Evolutionary conservation across 2,797 vertebrate genomes (phyloP), one percentile per base, ranked within the genome.

Genomic region (Anisognathus igniventris): DNA sequence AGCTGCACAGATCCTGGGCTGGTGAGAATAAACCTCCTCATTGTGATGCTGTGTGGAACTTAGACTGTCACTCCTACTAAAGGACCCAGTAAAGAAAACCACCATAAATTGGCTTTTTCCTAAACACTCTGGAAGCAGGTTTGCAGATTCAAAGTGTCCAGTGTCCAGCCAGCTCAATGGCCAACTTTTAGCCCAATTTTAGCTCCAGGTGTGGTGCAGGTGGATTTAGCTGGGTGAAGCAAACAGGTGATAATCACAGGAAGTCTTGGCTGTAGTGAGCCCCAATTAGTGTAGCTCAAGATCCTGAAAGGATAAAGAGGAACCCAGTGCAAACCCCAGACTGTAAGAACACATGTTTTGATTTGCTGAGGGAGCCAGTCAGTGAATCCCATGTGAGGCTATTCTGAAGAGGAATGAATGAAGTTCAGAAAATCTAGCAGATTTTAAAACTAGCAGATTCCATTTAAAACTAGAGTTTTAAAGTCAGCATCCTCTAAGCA

Each of bases 1-100:
- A 1, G 1, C 78, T 79, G 84, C 71, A 73, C 60, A 82, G 51
- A 85, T 57, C 56, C 81, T 24, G 42, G 51, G 57, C 89, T 89
- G 87, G 48, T 1, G 14, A 70, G 77, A 64, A 62, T 35, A 85
- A 96, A 85, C 40, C 14, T 48, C 17, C 20, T 91, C 66, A 12
- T 0, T 7, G 67, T 3, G 1, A 4, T 28, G 64, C 62, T 73
- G 30, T 9, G 42, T 28, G 2, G 22, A 28, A 68, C 9, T 39
- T 6, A 16, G 5, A 14, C 33, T 13, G 3, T 27, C 50, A 12
- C 15, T 58, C 39, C 73, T 62, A 33, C 61, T 62, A 50, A 64
- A 5, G 7, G 28, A 33, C 17, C 30, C 40, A 33, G 12, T 8
- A n/a, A 77, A 64, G 39, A 35, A 33, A 73, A 62, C 8, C 7